phyloP scores from a whole-genome alignment of 2,113 vertebrate species.

The Natator depressus region DNA sequence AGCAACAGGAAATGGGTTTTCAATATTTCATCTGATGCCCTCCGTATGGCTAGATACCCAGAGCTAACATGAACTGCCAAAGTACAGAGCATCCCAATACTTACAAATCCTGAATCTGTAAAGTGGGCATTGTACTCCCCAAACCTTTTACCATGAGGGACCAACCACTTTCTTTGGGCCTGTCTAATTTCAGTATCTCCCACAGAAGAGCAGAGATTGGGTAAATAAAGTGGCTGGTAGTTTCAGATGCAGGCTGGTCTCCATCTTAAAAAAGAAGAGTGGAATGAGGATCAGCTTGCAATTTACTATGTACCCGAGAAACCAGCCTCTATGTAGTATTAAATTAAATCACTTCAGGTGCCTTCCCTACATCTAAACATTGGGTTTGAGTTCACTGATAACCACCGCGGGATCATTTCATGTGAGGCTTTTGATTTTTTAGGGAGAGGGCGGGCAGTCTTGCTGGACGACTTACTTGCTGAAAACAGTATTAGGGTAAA shows the following conservation, averaged over 20 bases:
- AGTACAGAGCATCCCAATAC: neutral
- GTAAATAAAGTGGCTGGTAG: neutral
- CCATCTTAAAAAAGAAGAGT: neutral
- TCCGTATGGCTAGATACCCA: neutral
- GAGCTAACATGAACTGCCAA: neutral
- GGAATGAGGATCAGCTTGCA: neutral
- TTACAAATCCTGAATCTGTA: neutral
- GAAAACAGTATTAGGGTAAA: neutral
- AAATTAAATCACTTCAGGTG: neutral
- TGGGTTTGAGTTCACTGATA: conserved; percentile 6
- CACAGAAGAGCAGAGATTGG: neutral
- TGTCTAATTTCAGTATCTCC: neutral
- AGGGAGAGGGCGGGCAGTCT: neutral
- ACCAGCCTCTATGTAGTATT: neutral
- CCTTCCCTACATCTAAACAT: neutral
- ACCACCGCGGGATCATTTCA: neutral
- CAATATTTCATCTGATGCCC: neutral
- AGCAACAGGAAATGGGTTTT: neutral
- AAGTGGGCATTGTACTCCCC: neutral
- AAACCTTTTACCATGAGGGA: neutral
- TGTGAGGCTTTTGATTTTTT: neutral
- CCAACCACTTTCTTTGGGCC: neutral
- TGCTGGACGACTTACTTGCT: neutral
- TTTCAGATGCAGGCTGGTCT: neutral
- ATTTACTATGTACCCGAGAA: neutral